Percentiles rank a stretch among this genome's conserved stretches.
Conservation (phyloP, 1,140 invertebrate species). For the Laodelphax striatellus region DNA sequence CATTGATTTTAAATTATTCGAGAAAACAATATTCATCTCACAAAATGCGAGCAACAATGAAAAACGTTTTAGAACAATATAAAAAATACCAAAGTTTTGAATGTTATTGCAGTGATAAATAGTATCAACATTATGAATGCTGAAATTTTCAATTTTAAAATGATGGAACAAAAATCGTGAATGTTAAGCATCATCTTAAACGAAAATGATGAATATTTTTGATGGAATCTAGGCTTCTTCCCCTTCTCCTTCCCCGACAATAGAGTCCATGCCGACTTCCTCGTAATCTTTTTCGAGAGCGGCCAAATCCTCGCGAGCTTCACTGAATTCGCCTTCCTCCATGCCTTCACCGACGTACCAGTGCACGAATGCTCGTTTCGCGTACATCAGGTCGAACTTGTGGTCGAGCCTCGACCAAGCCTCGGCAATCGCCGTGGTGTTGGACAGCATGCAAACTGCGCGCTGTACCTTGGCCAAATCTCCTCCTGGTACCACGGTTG, state of each 20-base stretch:
- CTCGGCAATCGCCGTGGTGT: slow-evolving; percentile 76
- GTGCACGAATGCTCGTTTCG: slow-evolving; percentile 37
- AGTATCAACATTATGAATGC: not conserved
- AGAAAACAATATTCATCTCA: too few relatives aligned
- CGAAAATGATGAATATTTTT: not conserved
- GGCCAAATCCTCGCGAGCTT: slow-evolving; percentile 52
- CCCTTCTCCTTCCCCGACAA: slow-evolving; percentile 39
- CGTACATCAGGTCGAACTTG: slow-evolving; percentile 52
- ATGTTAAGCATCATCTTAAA: not conserved
- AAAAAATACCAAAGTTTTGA: too few relatives aligned
- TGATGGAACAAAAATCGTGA: too few relatives aligned
- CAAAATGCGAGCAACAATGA: not conserved
- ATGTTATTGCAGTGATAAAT: too few relatives aligned
- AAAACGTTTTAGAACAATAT: not conserved
- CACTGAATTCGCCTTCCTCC: slow-evolving; percentile 54
- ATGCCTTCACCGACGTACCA: slow-evolving; percentile 45
- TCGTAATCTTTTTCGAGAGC: slow-evolving; percentile 53
- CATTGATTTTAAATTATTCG: too few relatives aligned
- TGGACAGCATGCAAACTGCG: slow-evolving; percentile 73
- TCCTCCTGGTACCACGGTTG: slow-evolving; percentile 66
- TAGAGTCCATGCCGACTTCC: slow-evolving; percentile 50
- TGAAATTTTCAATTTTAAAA: not conserved
- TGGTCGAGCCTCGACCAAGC: slow-evolving; percentile 64
- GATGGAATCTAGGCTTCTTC: slow-evolving; percentile 27
- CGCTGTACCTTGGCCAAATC: slow-evolving; percentile 64